Evolutionary conservation across 2,888 invertebrate genomes (phyloP), one percentile per base, ranked within the genome.

Genomic region (Oscheius sp.): DNA sequence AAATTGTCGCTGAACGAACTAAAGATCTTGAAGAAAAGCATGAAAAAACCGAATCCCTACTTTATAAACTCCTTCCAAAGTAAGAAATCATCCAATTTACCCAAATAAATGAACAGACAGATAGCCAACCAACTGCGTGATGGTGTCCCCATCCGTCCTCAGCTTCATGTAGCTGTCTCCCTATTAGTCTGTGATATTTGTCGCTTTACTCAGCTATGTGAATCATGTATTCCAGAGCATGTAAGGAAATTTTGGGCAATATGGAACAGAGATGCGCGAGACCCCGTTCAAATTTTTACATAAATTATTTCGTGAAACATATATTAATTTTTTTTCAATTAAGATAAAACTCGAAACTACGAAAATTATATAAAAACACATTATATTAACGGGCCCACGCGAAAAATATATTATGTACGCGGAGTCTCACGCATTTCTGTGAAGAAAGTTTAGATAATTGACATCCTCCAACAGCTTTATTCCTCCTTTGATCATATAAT

Each of bases 181-280:
- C 45, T 78, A 9, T 45, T 78, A 9, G 73, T 74, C 9, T 77
- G 70, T n/a, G 78, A 78, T 45, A 71, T 78, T n/a, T 76, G 78
- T 33, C 66, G 74, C 17, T 78, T 78, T 50, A 77, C 76, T 2
- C 67, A 65, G 3, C 70, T 78, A 9, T 78, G 78, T 32, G 78
- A 78, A 38, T 71, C 75, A 9, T 72, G 72, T 20, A 78, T 78
- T 61, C 78, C 78, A 5, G 73, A 74, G 32, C 78, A 78, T 68
- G 78, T 77, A 14, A 70, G 69, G n/a, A n/a, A n/a, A n/a, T n/a
- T n/a, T n/a, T n/a, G n/a, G n/a, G n/a, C n/a, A n/a, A n/a, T n/a
- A n/a, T n/a, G n/a, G n/a, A n/a, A n/a, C n/a, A n/a, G n/a, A n/a
- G n/a, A n/a, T n/a, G n/a, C n/a, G n/a, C n/a, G n/a, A n/a, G n/a